Evolutionary conservation across 2,113 vertebrate species (phyloP).

Genomic region (Campylomormyrus tamandua): DNA sequence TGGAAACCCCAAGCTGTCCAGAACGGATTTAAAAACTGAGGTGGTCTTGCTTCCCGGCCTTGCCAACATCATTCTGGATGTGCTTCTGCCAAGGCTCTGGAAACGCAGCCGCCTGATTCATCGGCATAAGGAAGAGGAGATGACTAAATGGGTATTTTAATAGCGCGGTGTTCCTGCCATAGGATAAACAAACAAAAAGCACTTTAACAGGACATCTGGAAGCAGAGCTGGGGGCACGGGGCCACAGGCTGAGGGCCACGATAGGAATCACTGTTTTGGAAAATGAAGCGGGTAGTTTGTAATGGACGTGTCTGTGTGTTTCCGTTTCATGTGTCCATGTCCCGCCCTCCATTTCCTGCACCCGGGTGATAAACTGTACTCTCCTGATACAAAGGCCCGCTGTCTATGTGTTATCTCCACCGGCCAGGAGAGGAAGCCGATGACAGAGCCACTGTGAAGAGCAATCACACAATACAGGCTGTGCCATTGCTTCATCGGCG

Average conservation of each 20-base stretch:
- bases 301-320: conserved; percentile 2
- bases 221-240: background rate
- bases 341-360: background rate
- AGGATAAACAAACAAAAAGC: conserved; percentile 3
- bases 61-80: background rate
- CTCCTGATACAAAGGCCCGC: background rate
- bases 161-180: background rate
- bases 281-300: background rate
- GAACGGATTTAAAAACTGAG: background rate
- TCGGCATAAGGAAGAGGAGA: conserved; percentile 6
- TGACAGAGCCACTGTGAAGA: background rate
- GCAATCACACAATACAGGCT: background rate
- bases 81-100: background rate
- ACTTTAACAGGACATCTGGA: background rate
- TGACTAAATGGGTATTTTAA: conserved; percentile 13
- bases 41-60: background rate
- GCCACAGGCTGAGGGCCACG: background rate
- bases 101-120: background rate
- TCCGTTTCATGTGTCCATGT: background rate
- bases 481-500: background rate
- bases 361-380: background rate
- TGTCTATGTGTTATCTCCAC: background rate
- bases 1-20: background rate
- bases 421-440: background rate
- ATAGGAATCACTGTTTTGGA: conserved; percentile 1